Evolutionary conservation across 92 coral and sea anemone species (phyloP), one percentile per base, ranked within the genome.

Genomic region (Epizoanthus illoricatus): DNA sequence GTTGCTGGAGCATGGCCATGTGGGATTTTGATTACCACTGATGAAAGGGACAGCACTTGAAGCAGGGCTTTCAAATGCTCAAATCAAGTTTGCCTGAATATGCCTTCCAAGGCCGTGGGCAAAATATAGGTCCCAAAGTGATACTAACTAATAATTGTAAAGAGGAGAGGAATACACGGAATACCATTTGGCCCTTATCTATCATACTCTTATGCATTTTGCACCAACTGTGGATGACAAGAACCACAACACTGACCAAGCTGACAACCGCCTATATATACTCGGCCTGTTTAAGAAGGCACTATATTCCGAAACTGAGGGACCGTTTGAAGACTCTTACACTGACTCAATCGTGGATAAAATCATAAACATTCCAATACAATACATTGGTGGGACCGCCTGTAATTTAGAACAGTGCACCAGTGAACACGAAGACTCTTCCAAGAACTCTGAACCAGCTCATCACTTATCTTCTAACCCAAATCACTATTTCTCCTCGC

Each of bases 141-240:
- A n/a, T n/a, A n/a, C n/a, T n/a, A n/a, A n/a, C 89, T 67, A 89
- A 90, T 79, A 87, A 90, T 43, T 87, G 91, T 36, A 82, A 85
- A 49, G 87, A 87, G 76, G 94, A 90, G 72, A 69, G 91, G 81
- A 87, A 83, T 75, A 86, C 91, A 36, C 61, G 87, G 66, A 90
- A 65, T 20, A 23, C 86, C 72, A 80, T 88, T n/a, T 87, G 91
- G 87, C 76, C 91, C 41, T 18, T 47, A 59, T 71, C 59, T 21
- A 39, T n/a, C 36, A 21, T 76, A 58, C 43, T 85, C 64, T 72
- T 76, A 12, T 85, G 84, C 74, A 69, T 85, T 36, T 75, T 85
- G 15, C 88, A 84, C 69, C 87, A 85, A 85, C 56, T 65, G 28
- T 85, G 79, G 79, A 58, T 20, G 84, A 79, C 41, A 69, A 85